These are phyloP conservation scores for Geotrypetes seraphini DNA, from an alignment of 2,797 vertebrate genomes.

Conservation along the genomic window DNA sequence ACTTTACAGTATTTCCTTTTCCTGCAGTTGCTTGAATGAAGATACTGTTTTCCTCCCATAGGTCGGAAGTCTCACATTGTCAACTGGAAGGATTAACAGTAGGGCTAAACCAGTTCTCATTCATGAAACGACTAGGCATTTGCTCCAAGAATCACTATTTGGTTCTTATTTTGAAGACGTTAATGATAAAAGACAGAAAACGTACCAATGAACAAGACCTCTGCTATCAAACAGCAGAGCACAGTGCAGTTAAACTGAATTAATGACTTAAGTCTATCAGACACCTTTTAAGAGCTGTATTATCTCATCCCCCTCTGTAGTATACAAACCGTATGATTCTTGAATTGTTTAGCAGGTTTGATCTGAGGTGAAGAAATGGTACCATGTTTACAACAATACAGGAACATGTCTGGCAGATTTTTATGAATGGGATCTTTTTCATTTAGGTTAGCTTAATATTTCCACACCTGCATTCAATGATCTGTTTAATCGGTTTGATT, in stretches of 20 bases:
- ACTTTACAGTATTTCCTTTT: slow-evolving; percentile 22
- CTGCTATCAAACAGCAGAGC: not conserved
- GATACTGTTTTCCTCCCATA: slow-evolving; percentile 14
- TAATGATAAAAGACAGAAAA: slow-evolving; percentile 6
- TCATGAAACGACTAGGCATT: not conserved
- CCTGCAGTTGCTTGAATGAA: slow-evolving; percentile 26
- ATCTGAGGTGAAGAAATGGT: slow-evolving; percentile 18
- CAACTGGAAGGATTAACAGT: slow-evolving; percentile 27
- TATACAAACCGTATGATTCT: slow-evolving; percentile 16
- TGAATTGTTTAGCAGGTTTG: slow-evolving; percentile 14
- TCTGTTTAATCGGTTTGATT: slow-evolving; percentile 42
- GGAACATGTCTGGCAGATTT: slow-evolving; percentile 40
- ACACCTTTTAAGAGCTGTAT: slow-evolving; percentile 21
- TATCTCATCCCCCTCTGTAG: not conserved
- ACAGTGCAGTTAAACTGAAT: slow-evolving; percentile 1
- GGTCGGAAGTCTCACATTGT: slow-evolving; percentile 21
- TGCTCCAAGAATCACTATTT: slow-evolving; percentile 3
- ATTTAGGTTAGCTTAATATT: slow-evolving; percentile 47
- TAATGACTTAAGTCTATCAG: slow-evolving; percentile 13
- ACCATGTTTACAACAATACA: slow-evolving; percentile 17
- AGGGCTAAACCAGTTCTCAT: not conserved
- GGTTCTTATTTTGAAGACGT: slow-evolving; percentile 10
- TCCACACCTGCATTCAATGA: slow-evolving; percentile 46
- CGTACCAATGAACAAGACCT: slow-evolving; percentile 9
- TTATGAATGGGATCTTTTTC: slow-evolving; percentile 59